These are phyloP conservation scores for Caradrina clavipalpis DNA, from an alignment of 2,888 invertebrate genomes.

Conservation along the genomic window DNA sequence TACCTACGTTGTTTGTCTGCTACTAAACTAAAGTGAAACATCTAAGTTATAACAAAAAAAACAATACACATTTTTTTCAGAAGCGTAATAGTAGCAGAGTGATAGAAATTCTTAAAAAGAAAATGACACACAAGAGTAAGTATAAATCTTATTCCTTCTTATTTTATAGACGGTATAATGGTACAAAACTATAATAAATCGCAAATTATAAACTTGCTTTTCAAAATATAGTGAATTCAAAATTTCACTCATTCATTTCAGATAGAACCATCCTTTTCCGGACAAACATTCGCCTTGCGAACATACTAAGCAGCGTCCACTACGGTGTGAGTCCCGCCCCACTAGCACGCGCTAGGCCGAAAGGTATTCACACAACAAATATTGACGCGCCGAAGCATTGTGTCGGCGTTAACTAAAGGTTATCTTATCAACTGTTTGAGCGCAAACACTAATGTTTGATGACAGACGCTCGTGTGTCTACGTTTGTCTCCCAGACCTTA, in stretches of 20 bases:
- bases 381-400: slow-evolving; percentile 86
- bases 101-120: too few species aligned
- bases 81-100: background rate
- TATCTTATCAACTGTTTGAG: slow-evolving; percentile 90
- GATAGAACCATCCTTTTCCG: too few species aligned
- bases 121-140: background rate
- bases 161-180: background rate
- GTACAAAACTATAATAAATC: background rate
- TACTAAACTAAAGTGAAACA: too few species aligned
- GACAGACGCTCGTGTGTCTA: slow-evolving; percentile 88
- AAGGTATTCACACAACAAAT: slow-evolving; percentile 87
- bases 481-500: slow-evolving; percentile 81
- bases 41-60: too few species aligned
- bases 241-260: background rate
- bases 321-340: slow-evolving; percentile 73
- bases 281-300: background rate
- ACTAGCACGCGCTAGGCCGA: slow-evolving; percentile 85
- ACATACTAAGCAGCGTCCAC: slow-evolving; percentile 38
- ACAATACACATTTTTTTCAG: background rate
- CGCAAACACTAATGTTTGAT: slow-evolving; percentile 85
- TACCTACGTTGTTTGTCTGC: too few species aligned
- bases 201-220: too few species aligned
- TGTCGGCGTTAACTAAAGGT: slow-evolving; percentile 88
- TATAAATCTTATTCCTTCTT: background rate
- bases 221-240: too few species aligned